Evolutionary conservation across 2,113 vertebrate species (phyloP).

Genomic region (Argyrosomus japonicus): DNA sequence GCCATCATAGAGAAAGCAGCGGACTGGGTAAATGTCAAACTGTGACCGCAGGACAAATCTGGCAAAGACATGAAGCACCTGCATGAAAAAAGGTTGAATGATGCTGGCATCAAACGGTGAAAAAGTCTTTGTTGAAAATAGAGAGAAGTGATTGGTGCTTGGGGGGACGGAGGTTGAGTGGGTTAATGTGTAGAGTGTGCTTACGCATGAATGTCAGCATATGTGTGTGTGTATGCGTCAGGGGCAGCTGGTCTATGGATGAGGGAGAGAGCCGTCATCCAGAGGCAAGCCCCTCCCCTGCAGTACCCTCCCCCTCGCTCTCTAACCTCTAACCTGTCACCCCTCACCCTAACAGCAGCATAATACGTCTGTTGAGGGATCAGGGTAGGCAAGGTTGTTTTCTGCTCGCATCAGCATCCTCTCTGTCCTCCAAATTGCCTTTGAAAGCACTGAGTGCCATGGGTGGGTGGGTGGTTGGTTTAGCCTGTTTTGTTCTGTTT

Average conservation of each 20-base stretch:
- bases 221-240: conserved; percentile 39
- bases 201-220: conserved; percentile 69
- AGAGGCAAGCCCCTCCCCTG: conserved; percentile 48
- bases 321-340: conserved; percentile 73
- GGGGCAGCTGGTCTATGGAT: conserved; percentile 75
- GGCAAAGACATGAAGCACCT: conserved; percentile 66
- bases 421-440: conserved; percentile 73
- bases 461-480: conserved; percentile 17
- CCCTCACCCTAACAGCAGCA: conserved; percentile 74
- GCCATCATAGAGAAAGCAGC: conserved; percentile 16
- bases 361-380: conserved; percentile 71
- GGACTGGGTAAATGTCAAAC: conserved; percentile 57
- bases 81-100: conserved; percentile 51
- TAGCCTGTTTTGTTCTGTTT: conserved; percentile 33
- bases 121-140: conserved; percentile 62
- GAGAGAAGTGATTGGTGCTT: conserved; percentile 43
- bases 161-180: conserved; percentile 61
- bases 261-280: conserved; percentile 65
- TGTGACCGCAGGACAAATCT: conserved; percentile 39
- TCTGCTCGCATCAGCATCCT: conserved; percentile 78
- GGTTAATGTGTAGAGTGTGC: conserved; percentile 72
- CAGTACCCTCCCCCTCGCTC: conserved; percentile 56
- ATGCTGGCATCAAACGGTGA: conserved; percentile 47
- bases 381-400: conserved; percentile 60
- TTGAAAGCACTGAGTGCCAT: conserved; percentile 57